Evolutionary conservation across 2,113 vertebrate species (phyloP), one percentile per base, ranked within the genome.

Genomic region (Dissostichus mawsoni): DNA sequence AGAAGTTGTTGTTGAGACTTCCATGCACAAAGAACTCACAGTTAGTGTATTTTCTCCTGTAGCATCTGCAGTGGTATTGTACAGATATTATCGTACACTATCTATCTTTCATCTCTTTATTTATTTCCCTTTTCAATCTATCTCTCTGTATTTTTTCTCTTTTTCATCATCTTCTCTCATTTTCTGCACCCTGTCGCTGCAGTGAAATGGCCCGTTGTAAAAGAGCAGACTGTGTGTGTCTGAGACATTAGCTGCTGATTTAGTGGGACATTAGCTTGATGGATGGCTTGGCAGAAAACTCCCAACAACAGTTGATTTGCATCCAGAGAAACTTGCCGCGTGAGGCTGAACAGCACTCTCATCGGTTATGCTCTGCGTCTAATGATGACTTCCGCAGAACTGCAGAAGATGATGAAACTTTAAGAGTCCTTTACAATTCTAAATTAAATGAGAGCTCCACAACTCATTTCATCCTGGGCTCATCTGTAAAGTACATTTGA

Each of bases 181-280:
- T 81, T 84, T 76, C 82, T 78, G 48, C 55, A 47, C 79, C 44
- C 75, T 78, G 79, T 77, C 56, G 50, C 65, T 78, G 87, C 77
- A 68, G 89, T 85, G 90, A 92, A 93, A 94, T 91, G 92, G 88
- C 82, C 86, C 90, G 87, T 87, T 90, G 66, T 83, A 70, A 78
- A 81, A 76, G 84, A 89, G 92, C 89, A 91, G 88, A 70, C 82
- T 92, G 90, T 87, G 86, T 90, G 83, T 59, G 83, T 90, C 89
- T 92, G 87, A 87, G 72, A 90, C 91, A 92, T 93, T 94, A 93
- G 88, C 90, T 87, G 86, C 91, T 94, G 91, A 94, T 94, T 93
- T 92, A 94, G 92, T 92, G 91, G 85, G 87, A 90, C 92, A 94
- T 94, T 94, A 94, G 90, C 76, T 90, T 93, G 92, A 94, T 93